A percentile compares a stretch with the other conserved stretches of the same genome.
These are phyloP conservation scores for Cranoglanis bouderius DNA, from an alignment of 2,113 vertebrate genomes.

Conservation along the genomic window DNA sequence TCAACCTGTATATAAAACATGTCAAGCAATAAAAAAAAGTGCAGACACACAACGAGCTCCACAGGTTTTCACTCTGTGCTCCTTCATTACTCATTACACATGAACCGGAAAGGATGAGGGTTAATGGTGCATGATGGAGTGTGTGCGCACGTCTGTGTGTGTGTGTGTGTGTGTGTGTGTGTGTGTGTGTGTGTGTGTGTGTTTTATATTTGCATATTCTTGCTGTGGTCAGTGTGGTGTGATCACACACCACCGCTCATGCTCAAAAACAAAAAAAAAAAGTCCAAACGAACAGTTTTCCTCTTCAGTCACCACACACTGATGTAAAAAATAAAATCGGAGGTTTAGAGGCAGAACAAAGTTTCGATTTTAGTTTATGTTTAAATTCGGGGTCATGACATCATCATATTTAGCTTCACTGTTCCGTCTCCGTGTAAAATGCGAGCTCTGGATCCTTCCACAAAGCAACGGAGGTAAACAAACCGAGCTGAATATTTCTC, in stretches of 20 bases:
- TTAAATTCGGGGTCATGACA: background rate
- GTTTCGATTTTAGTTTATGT: background rate
- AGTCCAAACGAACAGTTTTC: conserved; percentile 52
- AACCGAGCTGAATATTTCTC: background rate
- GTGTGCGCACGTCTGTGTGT: background rate
- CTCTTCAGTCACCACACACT: conserved; percentile 18
- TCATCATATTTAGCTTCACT: background rate
- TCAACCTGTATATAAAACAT: background rate
- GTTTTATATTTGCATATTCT: background rate
- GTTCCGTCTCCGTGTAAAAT: background rate
- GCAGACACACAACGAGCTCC: background rate
- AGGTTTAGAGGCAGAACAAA: background rate
- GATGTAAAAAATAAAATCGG: too few relatives aligned
- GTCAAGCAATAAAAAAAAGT: background rate
- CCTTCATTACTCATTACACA: background rate
- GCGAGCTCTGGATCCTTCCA: background rate
- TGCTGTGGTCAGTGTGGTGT: conserved; percentile 56
- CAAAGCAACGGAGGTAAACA: background rate
- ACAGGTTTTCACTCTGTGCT: background rate
- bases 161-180: conserved; percentile 2
- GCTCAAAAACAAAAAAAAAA: background rate
- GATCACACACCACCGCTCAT: conserved; percentile 48
- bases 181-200: background rate
- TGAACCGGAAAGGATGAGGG: background rate
- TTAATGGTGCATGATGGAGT: background rate